Evolutionary conservation across 2,797 vertebrate genomes (phyloP).

Genomic region (Thunnus albacares): DNA sequence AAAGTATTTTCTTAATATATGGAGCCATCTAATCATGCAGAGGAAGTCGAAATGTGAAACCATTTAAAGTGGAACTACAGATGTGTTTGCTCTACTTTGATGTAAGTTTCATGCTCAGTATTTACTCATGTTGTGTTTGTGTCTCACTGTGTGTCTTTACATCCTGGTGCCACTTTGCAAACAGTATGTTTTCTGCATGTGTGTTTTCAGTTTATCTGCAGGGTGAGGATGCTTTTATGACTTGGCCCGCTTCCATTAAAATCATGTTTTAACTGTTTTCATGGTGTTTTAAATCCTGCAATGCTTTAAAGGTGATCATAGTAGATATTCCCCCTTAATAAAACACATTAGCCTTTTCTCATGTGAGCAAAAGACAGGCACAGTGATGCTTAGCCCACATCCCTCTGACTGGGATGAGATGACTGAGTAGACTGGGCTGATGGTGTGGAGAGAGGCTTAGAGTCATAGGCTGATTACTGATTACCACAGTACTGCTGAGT

Average conservation of each 20-base stretch:
- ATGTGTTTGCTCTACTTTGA: neutral
- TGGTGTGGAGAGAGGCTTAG: conserved; percentile 70
- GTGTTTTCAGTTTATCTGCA: conserved; percentile 6
- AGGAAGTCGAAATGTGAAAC: neutral
- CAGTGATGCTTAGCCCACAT: conserved; percentile 38
- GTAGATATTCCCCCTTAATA: neutral
- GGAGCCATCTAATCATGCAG: neutral
- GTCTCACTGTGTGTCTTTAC: neutral
- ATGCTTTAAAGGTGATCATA: neutral
- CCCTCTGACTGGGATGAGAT: conserved; percentile 53
- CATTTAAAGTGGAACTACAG: neutral
- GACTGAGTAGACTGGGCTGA: conserved; percentile 49
- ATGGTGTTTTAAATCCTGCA: neutral
- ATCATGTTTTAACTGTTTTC: neutral
- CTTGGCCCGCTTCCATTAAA: neutral
- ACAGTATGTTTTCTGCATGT: neutral
- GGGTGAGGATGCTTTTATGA: neutral
- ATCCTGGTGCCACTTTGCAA: conserved; percentile 32
- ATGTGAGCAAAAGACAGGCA: conserved; percentile 25
- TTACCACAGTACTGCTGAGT: conserved; percentile 81
- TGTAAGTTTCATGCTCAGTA: neutral
- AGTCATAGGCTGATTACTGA: conserved; percentile 84
- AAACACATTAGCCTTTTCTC: neutral
- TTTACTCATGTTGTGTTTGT: conserved; percentile 5
- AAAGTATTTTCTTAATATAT: neutral